Base-by-base conservation (phyloP, 2,113 vertebrate species). In the Bujurquina vittata region DNA sequence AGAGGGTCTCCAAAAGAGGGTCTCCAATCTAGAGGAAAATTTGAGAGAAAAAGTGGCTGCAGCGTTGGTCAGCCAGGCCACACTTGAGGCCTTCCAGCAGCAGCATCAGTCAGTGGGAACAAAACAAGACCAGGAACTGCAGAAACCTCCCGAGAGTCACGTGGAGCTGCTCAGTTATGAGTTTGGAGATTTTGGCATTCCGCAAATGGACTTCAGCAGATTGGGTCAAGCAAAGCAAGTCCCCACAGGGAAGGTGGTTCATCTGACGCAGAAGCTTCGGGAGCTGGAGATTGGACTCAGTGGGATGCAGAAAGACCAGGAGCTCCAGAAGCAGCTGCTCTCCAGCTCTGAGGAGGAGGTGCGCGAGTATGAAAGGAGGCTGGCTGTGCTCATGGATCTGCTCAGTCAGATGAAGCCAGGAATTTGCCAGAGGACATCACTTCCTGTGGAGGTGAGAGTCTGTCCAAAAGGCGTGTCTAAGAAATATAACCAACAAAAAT, bases 31-130 rank as follows among this genome's bases (percentile, higher is more conserved):
- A 43, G 97, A 98, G 92, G 96, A 96, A 20, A 79, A 80, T 10
- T 93, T 99, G 65, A 91, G 95, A 84, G 96, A 98, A 78, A 97
- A 96, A 26, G 91, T 96, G 69, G 96, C 96, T 17, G 95, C 93
- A 9, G 94, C 91, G 5, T 92, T 97, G 23, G 96, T 97, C 75
- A 96, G 93, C 91, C 96, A 98, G 75, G 96, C 95, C 74, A 96
- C 97, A 7, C 95, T 97, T 22, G 96, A 96, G 35, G 96, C 97
- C 26, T 83, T 97, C 79, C 97, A 96, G 67, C 93, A 96, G 61
- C 89, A 88, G 73, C 78, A 86, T 60, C 80, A 89, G 75, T 29
- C 67, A n/a, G 72, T 84, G 52, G 43, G 37, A 15, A 29, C 65
- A 73, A 91, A 79, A 76, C 83, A 85, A 15, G 52, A 77, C 20